Evolutionary conservation across 2,888 invertebrate genomes (phyloP), one percentile per base, ranked within the genome.

Genomic region (Epiblema foenella): DNA sequence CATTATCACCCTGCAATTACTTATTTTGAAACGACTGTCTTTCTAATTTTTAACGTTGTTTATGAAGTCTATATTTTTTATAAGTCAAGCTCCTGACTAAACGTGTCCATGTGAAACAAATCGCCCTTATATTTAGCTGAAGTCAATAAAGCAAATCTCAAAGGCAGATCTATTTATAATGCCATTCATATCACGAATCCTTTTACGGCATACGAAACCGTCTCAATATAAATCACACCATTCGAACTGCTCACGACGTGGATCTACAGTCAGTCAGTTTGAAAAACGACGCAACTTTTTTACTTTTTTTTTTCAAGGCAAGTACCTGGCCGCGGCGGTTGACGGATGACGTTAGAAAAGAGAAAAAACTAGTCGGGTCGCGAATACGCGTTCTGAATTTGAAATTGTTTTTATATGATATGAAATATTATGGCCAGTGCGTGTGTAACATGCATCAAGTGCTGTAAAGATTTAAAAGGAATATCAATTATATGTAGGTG

Each of bases 271-370:
- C 82, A 83, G 85, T 85, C 85, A 87, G 83, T 87, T 82, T 87
- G 87, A 88, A 84, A 85, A 88, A 88, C 86, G 87, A 85, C 82
- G 74, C 77, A 81, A 85, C 82, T 85, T 86, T 81, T 68, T 68
- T 29, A 46, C 46, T 46, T 60, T 60, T 59, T 46, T 60, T 60
- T 60, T 60, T 49, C 58, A 59, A 68, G 68, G 68, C 51, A 67
- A 67, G 73, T 72, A 73, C 74, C 73, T 73, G 74, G 70, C 68
- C 51, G 62, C 62, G 73, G 70, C 70, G 64, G 39, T 66, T 74
- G 74, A 74, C 67, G 66, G 72, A 74, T 74, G 72, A 67, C 58
- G 63, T 37, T 46, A n/a, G 11, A 20, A 39, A 66, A 67, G 54
- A 60, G 66, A 70, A 56, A 65, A 54, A n/a, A n/a, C n/a, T n/a